Evolutionary conservation across 2,797 vertebrate species (phyloP), one percentile per base, ranked within the genome.

Genomic region (Eleutherodactylus coqui): DNA sequence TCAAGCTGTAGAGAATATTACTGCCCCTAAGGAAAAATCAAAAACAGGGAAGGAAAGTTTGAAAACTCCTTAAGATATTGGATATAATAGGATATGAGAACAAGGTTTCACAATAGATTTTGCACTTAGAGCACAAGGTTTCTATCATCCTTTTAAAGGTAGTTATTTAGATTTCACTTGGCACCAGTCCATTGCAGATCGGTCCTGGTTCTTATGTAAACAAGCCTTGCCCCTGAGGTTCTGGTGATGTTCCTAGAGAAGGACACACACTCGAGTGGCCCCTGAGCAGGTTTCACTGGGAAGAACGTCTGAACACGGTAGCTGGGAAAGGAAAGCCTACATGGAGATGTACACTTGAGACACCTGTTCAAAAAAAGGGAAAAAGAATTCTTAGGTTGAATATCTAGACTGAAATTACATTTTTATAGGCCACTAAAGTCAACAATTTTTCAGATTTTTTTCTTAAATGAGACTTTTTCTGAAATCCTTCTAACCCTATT

Each of bases 181-280:
- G 53, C 53, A 62, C 47, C 55, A 60, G 53, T 64, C 67, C 51
- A 36, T 77, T 77, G 13, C 75, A 64, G 77, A 58, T 38, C 36
- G 67, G 84, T 64, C 34, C 6, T 60, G 49, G 38, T 47, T 41
- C 17, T n/a, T 51, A 49, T 82, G 72, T 86, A 82, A 82, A 86
- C 73, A 78, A 17, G 85, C 60, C 60, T 70, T 9, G 45, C 47
- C 83, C 70, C 43, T 60, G 84, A 73, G 55, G 24, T 58, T 72
- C 32, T 21, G 27, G 43, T 67, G 45, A 76, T 53, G 51, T 51
- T 73, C 58, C 58, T 41, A 49, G 36, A 43, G 34, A 79, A 45
- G 64, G 64, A n/a, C 64, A 79, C 32, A 34, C 13, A 85, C 45
- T 62, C 19, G 7, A 53, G 13, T 36, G 9, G 41, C 73, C 19